phyloP scores from a whole-genome alignment of 2,888 invertebrate species.

The Sphaerophoria rueppellii region DNA sequence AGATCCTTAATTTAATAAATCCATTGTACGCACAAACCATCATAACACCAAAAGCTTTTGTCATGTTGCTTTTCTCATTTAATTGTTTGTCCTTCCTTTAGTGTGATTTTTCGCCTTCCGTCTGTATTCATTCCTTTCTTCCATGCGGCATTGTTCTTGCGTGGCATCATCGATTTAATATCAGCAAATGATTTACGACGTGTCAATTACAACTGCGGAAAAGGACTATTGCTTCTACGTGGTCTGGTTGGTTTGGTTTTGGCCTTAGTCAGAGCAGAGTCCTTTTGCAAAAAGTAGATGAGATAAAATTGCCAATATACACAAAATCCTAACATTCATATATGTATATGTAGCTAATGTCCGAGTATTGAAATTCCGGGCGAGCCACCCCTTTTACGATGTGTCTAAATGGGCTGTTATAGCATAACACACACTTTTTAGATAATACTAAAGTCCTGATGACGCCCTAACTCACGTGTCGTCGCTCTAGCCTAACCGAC shows the following conservation, averaged over 20 bases:
- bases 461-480: constrained; percentile 58
- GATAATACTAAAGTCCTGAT: constrained; percentile 54
- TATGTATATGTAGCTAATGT: constrained; percentile 5
- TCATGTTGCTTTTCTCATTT: constrained; percentile 29
- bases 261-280: constrained; percentile 10
- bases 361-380: constrained; percentile 22
- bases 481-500: constrained; percentile 43
- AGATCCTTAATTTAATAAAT: no score
- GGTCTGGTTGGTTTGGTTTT: constrained; percentile 17
- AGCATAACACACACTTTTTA: constrained; percentile 57
- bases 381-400: constrained; percentile 65
- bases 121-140: constrained; percentile 33
- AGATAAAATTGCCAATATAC: constrained; percentile 9
- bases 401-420: constrained; percentile 66
- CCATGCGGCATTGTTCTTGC: constrained; percentile 52
- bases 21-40: background rate
- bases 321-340: no score
- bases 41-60: constrained; percentile 14
- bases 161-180: constrained; percentile 73
- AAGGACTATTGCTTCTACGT: constrained; percentile 64
- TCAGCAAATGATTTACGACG: constrained; percentile 73
- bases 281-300: constrained; percentile 16
- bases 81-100: constrained; percentile 32
- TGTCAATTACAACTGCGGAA: constrained; percentile 74
- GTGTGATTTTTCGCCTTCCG: constrained; percentile 13